Conservation (phyloP, 2,888 invertebrate species). For the Quadriops clusia region DNA sequence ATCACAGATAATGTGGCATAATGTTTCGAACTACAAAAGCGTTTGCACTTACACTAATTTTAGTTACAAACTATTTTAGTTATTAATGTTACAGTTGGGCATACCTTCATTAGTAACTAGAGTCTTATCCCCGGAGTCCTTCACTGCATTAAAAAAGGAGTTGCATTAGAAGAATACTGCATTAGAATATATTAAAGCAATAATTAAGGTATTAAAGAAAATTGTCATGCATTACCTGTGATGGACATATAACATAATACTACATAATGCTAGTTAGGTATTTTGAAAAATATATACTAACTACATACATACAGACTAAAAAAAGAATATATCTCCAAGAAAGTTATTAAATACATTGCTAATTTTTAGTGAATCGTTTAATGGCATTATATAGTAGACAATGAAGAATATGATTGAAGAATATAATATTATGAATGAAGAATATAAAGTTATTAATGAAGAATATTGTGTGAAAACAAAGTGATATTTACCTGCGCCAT, state of each 20-base stretch:
- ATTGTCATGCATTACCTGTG: no score
- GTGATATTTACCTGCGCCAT: conserved; percentile 52
- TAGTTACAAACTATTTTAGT: no score
- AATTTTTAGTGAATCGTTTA: no score
- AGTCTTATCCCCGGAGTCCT: conserved; percentile 39
- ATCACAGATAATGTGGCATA: conserved; percentile 1
- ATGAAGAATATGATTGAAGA: no score
- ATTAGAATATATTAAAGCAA: conserved; percentile 3
- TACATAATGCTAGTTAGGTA: conserved; percentile 17
- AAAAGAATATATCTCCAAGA: conserved; percentile 3
- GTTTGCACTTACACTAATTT: no score
- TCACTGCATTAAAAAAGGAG: conserved; percentile 34
- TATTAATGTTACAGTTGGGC: conserved; percentile 16
- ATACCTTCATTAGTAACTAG: conserved; percentile 50
- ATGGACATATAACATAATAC: conserved; percentile 9
- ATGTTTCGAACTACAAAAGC: no score
- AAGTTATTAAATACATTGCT: no score
- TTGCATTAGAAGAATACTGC: conserved; percentile 7
- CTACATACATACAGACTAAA: neutral
- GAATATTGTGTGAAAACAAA: no score
- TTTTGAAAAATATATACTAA: conserved; percentile 1
- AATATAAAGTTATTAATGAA: no score
- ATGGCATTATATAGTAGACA: no score
- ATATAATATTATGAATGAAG: no score
- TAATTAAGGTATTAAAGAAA: neutral